These are phyloP conservation scores for Pampus argenteus DNA, from an alignment of 2,797 vertebrate genomes.

Conservation along the genomic window DNA sequence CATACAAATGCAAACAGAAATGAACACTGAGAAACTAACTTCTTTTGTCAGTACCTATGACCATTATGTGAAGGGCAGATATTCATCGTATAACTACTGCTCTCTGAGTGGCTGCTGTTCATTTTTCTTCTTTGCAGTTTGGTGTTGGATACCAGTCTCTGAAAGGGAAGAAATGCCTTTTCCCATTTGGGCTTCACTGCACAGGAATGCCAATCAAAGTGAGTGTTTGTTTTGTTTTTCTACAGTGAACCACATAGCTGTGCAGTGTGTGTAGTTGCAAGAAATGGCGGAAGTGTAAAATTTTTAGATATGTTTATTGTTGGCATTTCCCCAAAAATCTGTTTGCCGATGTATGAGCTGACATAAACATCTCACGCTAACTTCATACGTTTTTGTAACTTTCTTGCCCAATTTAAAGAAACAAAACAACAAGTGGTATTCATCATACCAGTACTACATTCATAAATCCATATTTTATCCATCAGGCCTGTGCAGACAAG, in stretches of 20 bases:
- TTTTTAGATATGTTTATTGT: not conserved
- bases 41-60: not conserved
- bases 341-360: not conserved
- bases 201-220: constrained; percentile 99
- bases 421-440: not conserved
- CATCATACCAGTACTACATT: not conserved
- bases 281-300: not conserved
- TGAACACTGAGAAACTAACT: not conserved
- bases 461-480: constrained; percentile 8
- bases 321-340: not conserved
- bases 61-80: not conserved
- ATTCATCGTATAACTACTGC: not conserved
- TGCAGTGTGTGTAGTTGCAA: not conserved
- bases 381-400: not conserved
- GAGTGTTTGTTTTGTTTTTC: constrained; percentile 47
- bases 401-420: not conserved
- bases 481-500: constrained; percentile 97
- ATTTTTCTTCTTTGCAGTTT: constrained; percentile 83
- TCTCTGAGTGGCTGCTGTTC: constrained; percentile 25
- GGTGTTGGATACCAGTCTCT: constrained; percentile 92
- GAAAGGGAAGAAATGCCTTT: constrained; percentile 94
- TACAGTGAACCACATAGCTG: not conserved
- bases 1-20: not conserved
- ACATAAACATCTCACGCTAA: not conserved
- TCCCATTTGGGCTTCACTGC: constrained; percentile 97